Evolutionary conservation across 2,113 vertebrate species (phyloP), one percentile per base, ranked within the genome.

Genomic region (Gymnorhina tibicen): DNA sequence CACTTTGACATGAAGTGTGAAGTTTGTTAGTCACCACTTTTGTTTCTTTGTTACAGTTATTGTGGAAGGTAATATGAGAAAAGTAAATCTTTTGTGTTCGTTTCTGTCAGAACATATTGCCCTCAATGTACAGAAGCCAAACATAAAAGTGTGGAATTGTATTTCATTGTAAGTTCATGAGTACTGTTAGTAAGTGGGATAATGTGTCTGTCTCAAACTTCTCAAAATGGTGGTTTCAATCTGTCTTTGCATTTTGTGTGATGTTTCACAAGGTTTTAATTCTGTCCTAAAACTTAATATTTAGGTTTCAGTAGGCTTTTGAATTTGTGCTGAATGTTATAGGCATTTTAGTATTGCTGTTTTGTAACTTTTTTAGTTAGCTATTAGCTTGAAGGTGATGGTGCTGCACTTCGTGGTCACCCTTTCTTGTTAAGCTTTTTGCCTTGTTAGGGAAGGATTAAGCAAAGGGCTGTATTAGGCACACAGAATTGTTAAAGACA

Each of bases 1-100:
- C 94, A 93, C 78, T 94, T 92, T 89, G 91, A 96, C 95, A 13
- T 97, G 96, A 96, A 76, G 68, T 47, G 88, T 96, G 94, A 95
- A 95, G 66, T 50, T 83, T 59, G 26, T 92, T 96, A 94, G 82
- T 81, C 85, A 81, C 73, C 47, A 17, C 83, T 94, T 95, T 88
- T 78, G 26, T 73, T 68, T 84, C 67, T 75, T 75, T 89, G 80
- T 93, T 77, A 67, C 75, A 53, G 74, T 94, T 95, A 62, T 4
- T 90, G 66, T 88, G 39, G 13, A 97, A 95, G 95, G 97, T 97
- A 97, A 37, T 90, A 74, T 74, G 27, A 88, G 27, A 47, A 60
- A 55, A 87, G 9, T 49, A 42, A 55, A 41, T 72, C 4, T 49
- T 53, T 35, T 52, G 2, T 56, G 9, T 69, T 82, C 11, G 4